phyloP scores from a whole-genome alignment of 2,113 vertebrate species.

The Shinisaurus crocodilurus region DNA sequence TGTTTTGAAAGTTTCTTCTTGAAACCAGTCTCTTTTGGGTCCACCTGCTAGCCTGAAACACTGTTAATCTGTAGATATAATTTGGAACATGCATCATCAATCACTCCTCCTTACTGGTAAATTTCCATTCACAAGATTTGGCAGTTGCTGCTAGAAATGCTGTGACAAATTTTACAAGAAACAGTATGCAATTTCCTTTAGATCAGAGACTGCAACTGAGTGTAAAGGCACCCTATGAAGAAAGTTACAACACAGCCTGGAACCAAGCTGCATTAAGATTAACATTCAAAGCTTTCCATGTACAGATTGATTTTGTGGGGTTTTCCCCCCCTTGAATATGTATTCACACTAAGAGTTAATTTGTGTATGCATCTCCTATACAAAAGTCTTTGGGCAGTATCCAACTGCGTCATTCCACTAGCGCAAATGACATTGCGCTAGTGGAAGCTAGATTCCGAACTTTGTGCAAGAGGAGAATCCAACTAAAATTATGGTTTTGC shows the following conservation, averaged over 20 bases:
- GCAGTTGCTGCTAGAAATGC: not conserved
- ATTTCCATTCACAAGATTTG: not conserved
- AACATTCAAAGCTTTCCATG: slow-evolving; percentile 13
- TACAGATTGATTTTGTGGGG: not conserved
- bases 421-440: too few relatives aligned
- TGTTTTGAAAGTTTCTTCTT: not conserved
- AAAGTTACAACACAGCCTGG: not conserved
- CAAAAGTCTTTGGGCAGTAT: not conserved
- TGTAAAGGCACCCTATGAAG: slow-evolving; percentile 32
- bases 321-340: not conserved
- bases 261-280: not conserved
- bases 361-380: not conserved
- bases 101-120: not conserved
- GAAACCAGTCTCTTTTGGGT: not conserved
- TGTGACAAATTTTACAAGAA: slow-evolving; percentile 18
- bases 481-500: too few relatives aligned
- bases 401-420: too few relatives aligned
- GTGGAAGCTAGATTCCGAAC: too few relatives aligned
- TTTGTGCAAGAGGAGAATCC: too few relatives aligned
- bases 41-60: not conserved
- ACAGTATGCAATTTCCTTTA: slow-evolving; percentile 33
- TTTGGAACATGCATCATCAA: not conserved
- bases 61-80: not conserved
- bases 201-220: not conserved
- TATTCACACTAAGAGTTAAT: not conserved